Evolutionary conservation across 2,888 invertebrate species (phyloP), one percentile per base, ranked within the genome.

Genomic region (Pyrrhia umbra): DNA sequence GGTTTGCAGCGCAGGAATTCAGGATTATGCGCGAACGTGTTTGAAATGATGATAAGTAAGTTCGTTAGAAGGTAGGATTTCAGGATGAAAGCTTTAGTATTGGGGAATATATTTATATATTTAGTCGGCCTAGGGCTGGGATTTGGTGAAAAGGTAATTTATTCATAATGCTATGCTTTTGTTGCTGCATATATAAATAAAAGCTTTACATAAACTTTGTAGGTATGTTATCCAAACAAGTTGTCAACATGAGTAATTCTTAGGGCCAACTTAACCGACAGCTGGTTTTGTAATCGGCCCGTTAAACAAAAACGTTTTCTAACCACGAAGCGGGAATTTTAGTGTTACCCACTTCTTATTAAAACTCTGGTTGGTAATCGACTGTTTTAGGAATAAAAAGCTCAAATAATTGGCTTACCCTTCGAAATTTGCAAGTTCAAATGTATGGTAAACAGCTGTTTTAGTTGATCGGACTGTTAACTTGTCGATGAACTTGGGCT

Each of bases 1-100:
- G 59, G 52, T 46, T 49, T 40, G 43, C 40, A 40, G 67, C 3
- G n/a, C 18, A 55, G 68, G 66, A 54, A 62, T 76, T 39, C 64
- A 15, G 34, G 43, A 37, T 50, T 40, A 76, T 55, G 62, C 37
- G 50, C 40, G 15, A 34, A 25, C 47, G 40, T 25, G 69, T 37
- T 47, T n/a, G 43, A 70, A 34, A 18, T 18, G 2, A 61, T 65
- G 39, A 10, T 25, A 23, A 20, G 10, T 10, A 15, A 18, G n/a
- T 16, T 68, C 16, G 34, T 20, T 62, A 20, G 15, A 34, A 16
- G 20, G 16, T 37, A 3, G 3, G 1, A 6, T 46, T 67, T 55
- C 55, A 34, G 34, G 16, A 40, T 30, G 45, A 34, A 34, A 67
- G 55, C 45, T 40, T 30, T 43, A 10, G 10, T 13, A 9, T 3